Base-by-base conservation (phyloP, 2,113 vertebrate species). In the Neopipo cinnamomea region DNA sequence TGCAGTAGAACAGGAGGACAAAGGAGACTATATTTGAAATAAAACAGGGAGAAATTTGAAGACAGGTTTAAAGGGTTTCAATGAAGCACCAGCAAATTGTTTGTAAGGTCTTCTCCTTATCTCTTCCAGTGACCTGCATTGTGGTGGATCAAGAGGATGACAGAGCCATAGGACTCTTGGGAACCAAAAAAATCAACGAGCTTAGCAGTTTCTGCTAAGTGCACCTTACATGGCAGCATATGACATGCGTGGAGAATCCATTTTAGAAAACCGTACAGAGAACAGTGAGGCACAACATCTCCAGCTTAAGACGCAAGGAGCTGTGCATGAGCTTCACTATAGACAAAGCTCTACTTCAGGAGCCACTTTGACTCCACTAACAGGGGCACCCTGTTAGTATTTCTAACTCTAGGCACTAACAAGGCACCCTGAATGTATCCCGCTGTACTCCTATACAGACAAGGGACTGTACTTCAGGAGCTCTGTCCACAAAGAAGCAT, bases 301-400 rank as follows among this genome's bases (percentile, higher is more conserved):
- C 59, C 52, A 25, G 22, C 4, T 4, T 18, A 14, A 41, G 19
- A 33, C 30, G 31, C 22, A 41, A 62, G 50, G 12, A 61, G 30
- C 33, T 9, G 1, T 9, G 15, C 16, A 8, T 0, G n/a, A 65
- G 18, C 65, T 44, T 47, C 16, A 0, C 46, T 37, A 1, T 2
- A 33, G 41, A 20, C 4, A 1, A 33, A 56, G 35, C 18, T 81
- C 42, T 71, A 24, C 8, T n/a, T 62, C 30, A 39, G 63, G 10
- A 76, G 9, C 27, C 2, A 1, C 46, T 35, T n/a, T 8, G 41
- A 13, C 37, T 87, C 56, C 20, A 8, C 17, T 16, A 27, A 24
- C 15, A 23, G 16, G 3, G 28, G 6, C 37, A 56, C 61, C 20
- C 27, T 49, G 22, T 22, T 89, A 50, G 37, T 20, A 62, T n/a